phyloP scores from a whole-genome alignment of 1,140 invertebrate genomes.

The Wiebesia pumilae region DNA sequence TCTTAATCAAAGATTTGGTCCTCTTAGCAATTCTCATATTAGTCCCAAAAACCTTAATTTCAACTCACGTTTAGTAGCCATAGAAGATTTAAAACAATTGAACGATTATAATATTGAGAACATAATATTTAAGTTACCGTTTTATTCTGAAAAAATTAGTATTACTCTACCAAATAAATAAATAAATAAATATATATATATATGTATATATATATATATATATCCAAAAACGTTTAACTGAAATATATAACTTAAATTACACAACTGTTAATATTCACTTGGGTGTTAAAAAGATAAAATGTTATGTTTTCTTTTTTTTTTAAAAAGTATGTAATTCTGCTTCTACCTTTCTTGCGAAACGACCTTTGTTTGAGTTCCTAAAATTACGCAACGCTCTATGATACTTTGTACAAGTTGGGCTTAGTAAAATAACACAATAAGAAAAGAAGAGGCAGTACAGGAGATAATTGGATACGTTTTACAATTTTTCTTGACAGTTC shows the following conservation, averaged over 20 bases:
- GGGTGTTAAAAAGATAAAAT: not conserved
- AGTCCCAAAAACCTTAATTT: no score
- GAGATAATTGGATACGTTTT: conserved; percentile 15
- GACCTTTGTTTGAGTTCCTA: conserved; percentile 44
- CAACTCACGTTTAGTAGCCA: no score
- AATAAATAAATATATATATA: not conserved
- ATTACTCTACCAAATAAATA: not conserved
- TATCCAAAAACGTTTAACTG: no score
- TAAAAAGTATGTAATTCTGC: not conserved
- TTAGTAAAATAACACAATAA: conserved; percentile 11
- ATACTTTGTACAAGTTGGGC: conserved; percentile 45
- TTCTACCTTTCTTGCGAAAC: not conserved
- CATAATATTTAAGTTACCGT: no score
- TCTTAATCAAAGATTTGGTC: no score
- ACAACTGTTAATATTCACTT: not conserved
- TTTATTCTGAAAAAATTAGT: not conserved
- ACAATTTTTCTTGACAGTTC: not conserved
- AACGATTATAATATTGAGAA: no score
- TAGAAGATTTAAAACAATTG: no score
- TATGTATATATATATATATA: not conserved
- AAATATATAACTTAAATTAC: no score
- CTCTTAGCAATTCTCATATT: no score
- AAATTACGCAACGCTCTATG: conserved; percentile 53
- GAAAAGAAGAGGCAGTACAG: conserved; percentile 32
- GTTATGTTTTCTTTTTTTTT: not conserved